Base-by-base conservation (phyloP, 2,888 invertebrate genomes). In the Oxycera nigricornis region DNA sequence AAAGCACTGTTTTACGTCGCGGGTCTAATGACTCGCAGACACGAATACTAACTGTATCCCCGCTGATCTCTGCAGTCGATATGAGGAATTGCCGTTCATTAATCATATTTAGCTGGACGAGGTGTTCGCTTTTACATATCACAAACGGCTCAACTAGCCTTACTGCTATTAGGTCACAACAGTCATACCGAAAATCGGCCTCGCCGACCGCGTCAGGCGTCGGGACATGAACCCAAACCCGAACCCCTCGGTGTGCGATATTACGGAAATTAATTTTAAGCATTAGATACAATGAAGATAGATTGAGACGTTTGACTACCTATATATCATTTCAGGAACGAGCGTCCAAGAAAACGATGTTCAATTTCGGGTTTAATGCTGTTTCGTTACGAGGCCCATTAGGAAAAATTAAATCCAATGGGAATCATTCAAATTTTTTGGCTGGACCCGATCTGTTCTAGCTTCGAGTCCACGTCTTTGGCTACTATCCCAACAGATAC, bases 261-360 rank as follows among this genome's bases (percentile, higher is more conserved):
- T 55, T 70, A 65, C 52, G 70, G 72, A 73, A 73, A 75, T 74
- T 74, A 75, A 75, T 75, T 75, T 75, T 72, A 72, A 68, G 65
- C 72, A 73, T 67, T 46, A 62, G 72, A 28, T 59, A 57, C 65
- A 73, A 73, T 75, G 73, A 75, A 75, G 73, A 75, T 73, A 70
- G 55, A 75, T 75, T 75, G 73, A 75, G 75, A 75, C 72, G 75
- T 75, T 75, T 73, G 73, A 72, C 59, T 72, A 70, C 70, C 31
- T 41, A 67, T 67, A 67, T 39, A 67, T 67, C 67, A 67, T 67
- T 22, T 17, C 7, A 17, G 67, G 28, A 67, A 41, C 39, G 20
- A 39, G 67, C 22, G 67, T 67, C 41, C 24, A 7, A 30, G 35
- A 67, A 67, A 20, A 62, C 9, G 35, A 62, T 17, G 35, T 35